Percentiles rank a stretch among this genome's conserved stretches.
Evolutionary conservation across 1,140 invertebrate species (phyloP).

Genomic region (Sitophilus oryzae): DNA sequence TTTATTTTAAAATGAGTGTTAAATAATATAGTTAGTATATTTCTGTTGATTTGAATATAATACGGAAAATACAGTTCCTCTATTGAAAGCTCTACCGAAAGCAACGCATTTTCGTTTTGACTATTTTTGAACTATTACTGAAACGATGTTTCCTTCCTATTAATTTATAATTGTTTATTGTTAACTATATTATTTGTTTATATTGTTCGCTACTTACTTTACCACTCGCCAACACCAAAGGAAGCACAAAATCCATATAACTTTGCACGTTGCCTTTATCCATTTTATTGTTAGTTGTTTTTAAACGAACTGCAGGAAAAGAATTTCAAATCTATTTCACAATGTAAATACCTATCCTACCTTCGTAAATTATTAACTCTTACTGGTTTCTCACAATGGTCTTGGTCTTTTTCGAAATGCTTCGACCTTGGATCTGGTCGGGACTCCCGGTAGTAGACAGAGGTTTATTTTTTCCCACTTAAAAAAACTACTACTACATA

Average conservation of each 20-base stretch:
- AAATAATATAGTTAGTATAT: too few relatives aligned
- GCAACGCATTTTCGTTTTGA: too few relatives aligned
- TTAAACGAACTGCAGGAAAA: background rate
- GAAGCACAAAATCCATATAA: constrained; percentile 53
- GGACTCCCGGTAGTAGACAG: background rate
- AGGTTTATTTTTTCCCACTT: too few relatives aligned
- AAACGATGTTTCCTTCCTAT: too few relatives aligned
- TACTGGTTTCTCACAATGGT: background rate
- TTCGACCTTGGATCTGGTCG: background rate
- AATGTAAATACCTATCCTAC: constrained; percentile 1
- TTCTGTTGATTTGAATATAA: too few relatives aligned
- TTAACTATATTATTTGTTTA: too few relatives aligned
- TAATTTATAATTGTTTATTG: too few relatives aligned
- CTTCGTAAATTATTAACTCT: background rate
- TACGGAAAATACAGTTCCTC: too few relatives aligned
- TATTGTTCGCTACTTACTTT: constrained; percentile 48
- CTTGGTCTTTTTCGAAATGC: background rate
- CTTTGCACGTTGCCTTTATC: constrained; percentile 34
- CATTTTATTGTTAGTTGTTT: background rate
- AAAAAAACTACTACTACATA: too few relatives aligned
- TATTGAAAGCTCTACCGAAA: too few relatives aligned
- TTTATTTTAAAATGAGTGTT: too few relatives aligned
- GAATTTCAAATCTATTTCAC: background rate
- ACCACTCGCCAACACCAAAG: constrained; percentile 52
- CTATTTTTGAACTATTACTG: too few relatives aligned